Conservation (phyloP, 2,797 vertebrate species). For the Spea hammondii region DNA sequence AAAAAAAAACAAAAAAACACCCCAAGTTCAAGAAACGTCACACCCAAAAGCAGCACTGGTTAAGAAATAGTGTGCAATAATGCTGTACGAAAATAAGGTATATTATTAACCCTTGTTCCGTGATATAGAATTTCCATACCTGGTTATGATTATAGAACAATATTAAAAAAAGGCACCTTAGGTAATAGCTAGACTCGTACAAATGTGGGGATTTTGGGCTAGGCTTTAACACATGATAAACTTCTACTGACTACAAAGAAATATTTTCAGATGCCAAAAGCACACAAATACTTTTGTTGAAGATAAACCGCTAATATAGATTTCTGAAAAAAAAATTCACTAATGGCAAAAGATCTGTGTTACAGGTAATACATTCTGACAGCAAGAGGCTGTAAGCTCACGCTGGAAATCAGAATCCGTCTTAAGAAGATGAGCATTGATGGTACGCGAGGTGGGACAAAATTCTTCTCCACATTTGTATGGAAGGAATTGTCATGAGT, state of each 20-base stretch:
- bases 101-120: neutral
- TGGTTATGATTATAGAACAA: neutral
- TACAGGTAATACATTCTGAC: too few relatives aligned
- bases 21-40: too few relatives aligned
- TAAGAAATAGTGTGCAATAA: neutral
- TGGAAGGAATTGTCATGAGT: neutral
- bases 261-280: too few relatives aligned
- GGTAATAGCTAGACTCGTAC: neutral
- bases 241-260: neutral
- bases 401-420: too few relatives aligned
- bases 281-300: too few relatives aligned
- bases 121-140: neutral
- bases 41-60: too few relatives aligned
- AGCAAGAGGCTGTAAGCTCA: too few relatives aligned
- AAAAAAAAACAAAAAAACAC: too few relatives aligned
- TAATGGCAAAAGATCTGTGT: too few relatives aligned
- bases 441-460: neutral
- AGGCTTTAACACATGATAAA: neutral
- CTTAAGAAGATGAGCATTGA: neutral
- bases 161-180: constrained; percentile 1
- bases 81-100: neutral
- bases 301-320: too few relatives aligned
- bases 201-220: neutral
- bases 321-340: too few relatives aligned
- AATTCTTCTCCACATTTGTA: neutral